Base-by-base conservation (phyloP, 35 echinoderm and acorn worm genomes). In the Strongylocentrotus purpuratus region DNA sequence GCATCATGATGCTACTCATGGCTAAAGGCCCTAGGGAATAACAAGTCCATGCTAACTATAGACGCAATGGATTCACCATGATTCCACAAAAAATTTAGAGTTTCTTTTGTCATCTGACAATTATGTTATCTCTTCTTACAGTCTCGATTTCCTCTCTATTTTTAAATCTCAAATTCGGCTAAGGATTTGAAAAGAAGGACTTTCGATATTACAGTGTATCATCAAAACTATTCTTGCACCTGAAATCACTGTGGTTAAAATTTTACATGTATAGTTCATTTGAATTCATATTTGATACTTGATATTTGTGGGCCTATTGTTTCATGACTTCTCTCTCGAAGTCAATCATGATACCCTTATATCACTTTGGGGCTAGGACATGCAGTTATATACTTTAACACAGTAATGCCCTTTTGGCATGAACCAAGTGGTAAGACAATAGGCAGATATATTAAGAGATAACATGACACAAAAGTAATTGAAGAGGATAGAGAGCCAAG, bases 21-120 rank as follows among this genome's bases (percentile, higher is more conserved):
- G 32, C 87, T 25, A 15, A 17, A 89, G 87, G 1, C 32, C 14
- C 87, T 5, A 5, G 87, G 45, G 45, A 89, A 33, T 89, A 46
- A 14, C 87, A 89, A 89, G 87, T 89, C 65, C 65, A 78, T 78
- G 87, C 87, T 46, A 46, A 45, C 45, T 46, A 89, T 89, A 89
- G 87, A 89, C 33, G 4, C 12, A 89, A 45, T 15, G 32, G 14
- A 89, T 89, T 46, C 87, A 89, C 33, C 87, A 89, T 89, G 87
- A 89, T 89, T 33, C 33, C 33, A 78, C 65, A 78, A 78, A 78
- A 78, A 78, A 28, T 78, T 7, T n/a, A 22, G 17, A 59, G 17
- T 59, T 78, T 78, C 22, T 78, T 78, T 78, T 78, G 65, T 78
- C 65, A 78, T 78, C 20, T 4, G 65, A 78, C 65, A 78, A 18